phyloP scores from a whole-genome alignment of 37 sponge, comb jelly and placozoan species.

The Geodia barretti region DNA sequence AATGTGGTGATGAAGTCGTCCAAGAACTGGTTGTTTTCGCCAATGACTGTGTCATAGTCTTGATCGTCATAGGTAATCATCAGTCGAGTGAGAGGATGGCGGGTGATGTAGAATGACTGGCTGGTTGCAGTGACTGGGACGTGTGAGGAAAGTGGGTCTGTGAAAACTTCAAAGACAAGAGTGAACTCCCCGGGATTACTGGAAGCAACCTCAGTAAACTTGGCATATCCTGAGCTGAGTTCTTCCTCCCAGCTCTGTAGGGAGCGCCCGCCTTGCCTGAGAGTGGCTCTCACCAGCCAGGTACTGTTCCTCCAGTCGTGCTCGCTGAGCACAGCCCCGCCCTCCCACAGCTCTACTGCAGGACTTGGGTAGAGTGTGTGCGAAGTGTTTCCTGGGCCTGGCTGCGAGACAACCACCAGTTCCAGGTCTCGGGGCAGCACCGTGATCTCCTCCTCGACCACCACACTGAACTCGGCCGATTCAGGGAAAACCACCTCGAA shows the following conservation, averaged over 20 bases:
- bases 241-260: slow-evolving; percentile 21
- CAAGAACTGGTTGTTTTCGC: background rate
- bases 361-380: slow-evolving; percentile 48
- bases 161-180: slow-evolving; percentile 25
- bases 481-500: slow-evolving; percentile 63
- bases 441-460: background rate
- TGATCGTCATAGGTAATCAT: slow-evolving; percentile 28
- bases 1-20: slow-evolving; percentile 32
- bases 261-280: background rate
- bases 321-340: slow-evolving; percentile 28
- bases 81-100: slow-evolving; percentile 12
- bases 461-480: slow-evolving; percentile 35
- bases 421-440: slow-evolving; percentile 16
- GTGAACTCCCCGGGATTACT: slow-evolving; percentile 12
- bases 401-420: slow-evolving; percentile 31
- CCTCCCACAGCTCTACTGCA: slow-evolving; percentile 51
- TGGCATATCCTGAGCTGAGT: slow-evolving; percentile 33
- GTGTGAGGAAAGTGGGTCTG: slow-evolving; percentile 35
- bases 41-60: slow-evolving; percentile 19
- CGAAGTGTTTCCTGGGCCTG: slow-evolving; percentile 41
- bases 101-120: slow-evolving; percentile 5
- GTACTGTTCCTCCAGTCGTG: slow-evolving; percentile 64
- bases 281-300: slow-evolving; percentile 47
- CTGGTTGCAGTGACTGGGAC: background rate
- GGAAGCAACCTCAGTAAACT: slow-evolving; percentile 33